Evolutionary conservation across 2,113 vertebrate genomes (phyloP), one percentile per base, ranked within the genome.

Genomic region (Sceloporus tristichus): DNA sequence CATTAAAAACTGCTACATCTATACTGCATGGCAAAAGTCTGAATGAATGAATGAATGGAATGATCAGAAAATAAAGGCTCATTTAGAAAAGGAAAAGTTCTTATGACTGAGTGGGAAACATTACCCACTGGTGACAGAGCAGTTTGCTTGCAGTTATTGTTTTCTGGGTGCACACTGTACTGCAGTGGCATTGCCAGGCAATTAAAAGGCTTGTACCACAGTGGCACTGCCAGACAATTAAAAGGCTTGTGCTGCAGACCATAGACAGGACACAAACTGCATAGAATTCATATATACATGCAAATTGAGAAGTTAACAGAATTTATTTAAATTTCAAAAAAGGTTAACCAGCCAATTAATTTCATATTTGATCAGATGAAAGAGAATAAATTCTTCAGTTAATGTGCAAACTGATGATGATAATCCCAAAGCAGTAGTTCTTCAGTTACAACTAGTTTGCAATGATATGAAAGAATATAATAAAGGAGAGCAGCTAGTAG

Each of bases 41-140:
- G 93, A 90, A 48, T 70, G 85, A 91, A 27, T 84, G 87, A 86
- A 65, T 48, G 87, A 82, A 89, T 89, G 87, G 84, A 66, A 79
- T 85, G 76, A 90, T 0, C 23, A 78, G 40, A 27, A 93, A 91
- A 85, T 1, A 80, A 71, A 87, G 6, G 29, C 56, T 29, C 53
- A 70, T 85, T 59, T 1, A 0, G 80, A 21, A 91, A 66, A 82
- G 85, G 81, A 34, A 62, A 77, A 56, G 16, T 2, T 80, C 29
- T 68, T 83, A 73, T 87, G 29, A 54, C 10, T 48, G 79, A 68
- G 25, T 38, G 73, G 54, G 2, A 65, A 85, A 65, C 75, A 53
- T 53, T 71, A 71, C 66, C 70, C 10, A 71, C 18, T n/a, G 29
- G 27, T 84, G 27, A 53, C 25, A 75, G 16, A 73, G n/a, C 9